Evolutionary conservation across 2,113 vertebrate genomes (phyloP).

Genomic region (Heteronetta atricapilla): DNA sequence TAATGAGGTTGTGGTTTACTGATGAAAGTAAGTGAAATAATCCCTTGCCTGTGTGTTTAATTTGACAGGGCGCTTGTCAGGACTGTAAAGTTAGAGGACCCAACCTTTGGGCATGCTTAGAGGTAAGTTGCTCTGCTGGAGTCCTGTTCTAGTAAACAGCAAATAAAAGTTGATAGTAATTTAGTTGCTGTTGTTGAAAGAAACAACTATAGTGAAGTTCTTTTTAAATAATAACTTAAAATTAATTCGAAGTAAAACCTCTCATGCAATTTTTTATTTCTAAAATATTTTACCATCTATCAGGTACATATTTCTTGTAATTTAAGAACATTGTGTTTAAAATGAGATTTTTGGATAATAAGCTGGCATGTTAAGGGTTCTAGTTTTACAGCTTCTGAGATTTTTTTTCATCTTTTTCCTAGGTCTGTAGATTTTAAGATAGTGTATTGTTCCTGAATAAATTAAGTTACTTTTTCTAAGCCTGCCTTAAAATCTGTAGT

Average conservation of each 20-base stretch:
- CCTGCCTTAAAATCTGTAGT: background rate
- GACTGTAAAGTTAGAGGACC: constrained; percentile 96
- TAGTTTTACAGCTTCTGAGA: background rate
- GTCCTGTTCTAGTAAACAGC: background rate
- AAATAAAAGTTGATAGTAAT: background rate
- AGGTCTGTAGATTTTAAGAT: background rate
- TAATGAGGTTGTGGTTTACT: background rate
- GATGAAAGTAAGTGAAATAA: background rate
- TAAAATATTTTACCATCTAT: background rate
- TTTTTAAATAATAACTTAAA: background rate
- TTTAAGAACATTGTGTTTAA: background rate
- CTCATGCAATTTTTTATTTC: background rate
- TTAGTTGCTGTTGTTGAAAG: background rate
- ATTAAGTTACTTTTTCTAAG: background rate
- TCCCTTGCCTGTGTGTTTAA: background rate
- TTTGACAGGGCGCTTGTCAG: constrained; percentile 90
- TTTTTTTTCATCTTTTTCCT: background rate
- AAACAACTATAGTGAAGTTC: background rate
- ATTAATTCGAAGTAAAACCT: background rate
- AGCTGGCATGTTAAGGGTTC: background rate
- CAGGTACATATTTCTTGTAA: background rate
- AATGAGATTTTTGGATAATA: background rate
- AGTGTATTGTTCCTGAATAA: background rate
- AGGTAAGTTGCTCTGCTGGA: constrained; percentile 79
- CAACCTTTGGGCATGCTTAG: constrained; percentile 97